Percentiles rank a stretch among this genome's conserved stretches.
Evolutionary conservation across 2,797 vertebrate species (phyloP).

Genomic region (Microchirus variegatus): DNA sequence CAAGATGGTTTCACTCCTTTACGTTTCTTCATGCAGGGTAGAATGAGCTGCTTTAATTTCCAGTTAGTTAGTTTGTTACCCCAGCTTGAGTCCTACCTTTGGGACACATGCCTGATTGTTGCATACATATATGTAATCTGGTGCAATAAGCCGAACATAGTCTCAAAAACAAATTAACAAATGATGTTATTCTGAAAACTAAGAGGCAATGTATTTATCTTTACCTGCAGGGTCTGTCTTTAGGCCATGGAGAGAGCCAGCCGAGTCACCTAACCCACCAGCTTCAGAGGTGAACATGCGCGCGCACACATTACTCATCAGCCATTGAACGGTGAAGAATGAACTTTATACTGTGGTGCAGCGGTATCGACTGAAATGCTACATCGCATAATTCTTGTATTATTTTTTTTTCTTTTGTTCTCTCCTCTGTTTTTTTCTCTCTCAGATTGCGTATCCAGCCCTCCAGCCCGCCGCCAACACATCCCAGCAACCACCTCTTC

Average conservation of each 20-base stretch:
- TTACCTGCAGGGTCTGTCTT: slow-evolving; percentile 86
- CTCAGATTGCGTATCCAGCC: slow-evolving; percentile 95
- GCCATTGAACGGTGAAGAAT: slow-evolving; percentile 43
- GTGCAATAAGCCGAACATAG: too few relatives aligned
- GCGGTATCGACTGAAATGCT: slow-evolving; percentile 61
- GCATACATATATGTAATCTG: too few relatives aligned
- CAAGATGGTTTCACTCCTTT: neutral
- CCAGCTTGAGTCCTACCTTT: neutral
- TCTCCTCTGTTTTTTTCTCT: slow-evolving; percentile 52
- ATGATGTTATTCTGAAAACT: neutral
- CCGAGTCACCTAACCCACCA: slow-evolving; percentile 98
- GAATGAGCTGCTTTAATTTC: too few relatives aligned
- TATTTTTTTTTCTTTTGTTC: neutral
- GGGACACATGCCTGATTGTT: neutral
- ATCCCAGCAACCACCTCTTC: slow-evolving; percentile 98
- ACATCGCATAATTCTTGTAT: slow-evolving; percentile 60
- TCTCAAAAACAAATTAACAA: too few relatives aligned
- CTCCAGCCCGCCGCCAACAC: slow-evolving; percentile 96
- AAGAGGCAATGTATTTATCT: slow-evolving; percentile 52
- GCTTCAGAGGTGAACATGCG: slow-evolving; percentile 90
- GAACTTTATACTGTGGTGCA: slow-evolving; percentile 51
- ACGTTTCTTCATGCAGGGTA: neutral
- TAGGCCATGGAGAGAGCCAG: slow-evolving; percentile 94
- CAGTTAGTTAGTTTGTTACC: too few relatives aligned
- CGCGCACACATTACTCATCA: slow-evolving; percentile 44